A percentile compares a stretch with the other conserved stretches of the same genome.
phyloP scores from a whole-genome alignment of 2,888 invertebrate species.

The Trachelus iudaicus region DNA sequence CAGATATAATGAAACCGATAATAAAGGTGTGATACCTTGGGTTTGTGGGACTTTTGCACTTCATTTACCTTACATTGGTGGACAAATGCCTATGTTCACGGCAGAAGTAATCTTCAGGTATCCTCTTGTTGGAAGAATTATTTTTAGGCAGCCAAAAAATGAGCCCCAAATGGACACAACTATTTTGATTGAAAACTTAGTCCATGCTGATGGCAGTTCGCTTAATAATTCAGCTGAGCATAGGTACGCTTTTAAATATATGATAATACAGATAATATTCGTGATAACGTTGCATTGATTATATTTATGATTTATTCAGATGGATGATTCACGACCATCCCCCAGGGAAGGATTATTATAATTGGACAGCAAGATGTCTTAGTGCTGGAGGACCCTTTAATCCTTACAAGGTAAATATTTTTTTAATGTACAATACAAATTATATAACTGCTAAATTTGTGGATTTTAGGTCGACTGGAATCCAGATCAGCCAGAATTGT shows the following conservation, averaged over 20 bases:
- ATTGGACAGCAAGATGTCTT: conserved; percentile 87
- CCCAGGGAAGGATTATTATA: conserved; percentile 89
- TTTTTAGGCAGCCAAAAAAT: conserved; percentile 84
- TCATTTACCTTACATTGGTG: conserved; percentile 74
- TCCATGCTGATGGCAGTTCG: conserved; percentile 87
- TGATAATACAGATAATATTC: not conserved
- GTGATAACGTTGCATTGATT: not conserved
- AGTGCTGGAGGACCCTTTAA: conserved; percentile 83
- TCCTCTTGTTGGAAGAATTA: conserved; percentile 86
- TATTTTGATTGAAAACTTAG: conserved; percentile 83
- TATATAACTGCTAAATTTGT: not conserved
- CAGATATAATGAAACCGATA: conserved; percentile 68
- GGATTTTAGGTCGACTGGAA: conserved; percentile 70
- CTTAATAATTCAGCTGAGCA: conserved; percentile 80
- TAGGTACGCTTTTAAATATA: conserved; percentile 52
- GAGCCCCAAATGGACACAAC: conserved; percentile 88
- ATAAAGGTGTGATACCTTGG: conserved; percentile 68
- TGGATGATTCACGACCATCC: conserved; percentile 86
- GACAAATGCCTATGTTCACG: conserved; percentile 79
- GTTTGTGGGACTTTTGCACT: conserved; percentile 75
- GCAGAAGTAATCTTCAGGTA: conserved; percentile 87
- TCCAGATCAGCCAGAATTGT: conserved; percentile 72
- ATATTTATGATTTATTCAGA: conserved; percentile 62
- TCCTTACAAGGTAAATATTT: conserved; percentile 73
- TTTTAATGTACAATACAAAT: not conserved